Evolutionary conservation across 1,140 invertebrate species (phyloP).

Genomic region (Brachionus calyciflorus): DNA sequence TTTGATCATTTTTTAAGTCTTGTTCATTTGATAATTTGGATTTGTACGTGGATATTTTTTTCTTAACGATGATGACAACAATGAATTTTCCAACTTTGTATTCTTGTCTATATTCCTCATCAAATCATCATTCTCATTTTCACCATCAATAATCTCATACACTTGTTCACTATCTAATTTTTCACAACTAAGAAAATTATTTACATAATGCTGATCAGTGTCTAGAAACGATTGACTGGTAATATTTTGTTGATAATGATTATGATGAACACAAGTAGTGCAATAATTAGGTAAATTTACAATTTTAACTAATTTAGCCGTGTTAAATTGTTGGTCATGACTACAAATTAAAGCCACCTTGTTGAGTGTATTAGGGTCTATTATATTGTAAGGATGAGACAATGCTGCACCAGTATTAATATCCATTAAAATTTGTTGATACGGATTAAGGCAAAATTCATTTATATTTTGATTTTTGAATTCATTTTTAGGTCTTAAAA

Average conservation of each 20-base stretch:
- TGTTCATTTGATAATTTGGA: conserved; percentile 9
- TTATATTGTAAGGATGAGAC: neutral
- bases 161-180: conserved; percentile 22
- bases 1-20: no score
- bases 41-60: conserved; percentile 37
- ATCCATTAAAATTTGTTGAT: conserved; percentile 11
- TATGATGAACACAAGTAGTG: conserved; percentile 30
- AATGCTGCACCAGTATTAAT: neutral
- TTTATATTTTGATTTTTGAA: neutral
- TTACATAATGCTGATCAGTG: conserved; percentile 32
- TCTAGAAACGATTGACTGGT: no score
- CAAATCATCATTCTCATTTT: conserved; percentile 27
- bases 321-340: conserved; percentile 6
- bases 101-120: neutral
- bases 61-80: neutral
- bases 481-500: neutral
- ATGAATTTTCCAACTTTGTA: neutral
- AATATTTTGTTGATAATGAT: no score
- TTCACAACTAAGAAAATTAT: conserved; percentile 1
- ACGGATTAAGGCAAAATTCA: conserved; percentile 5
- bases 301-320: conserved; percentile 37
- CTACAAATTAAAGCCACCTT: conserved; percentile 24
- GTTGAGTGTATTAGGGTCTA: neutral
- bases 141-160: conserved; percentile 29
- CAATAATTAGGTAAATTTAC: conserved; percentile 32